A percentile compares a stretch with the other conserved stretches of the same genome.
Conservation (phyloP, 2,797 vertebrate genomes). For the Myripristis murdjan region DNA sequence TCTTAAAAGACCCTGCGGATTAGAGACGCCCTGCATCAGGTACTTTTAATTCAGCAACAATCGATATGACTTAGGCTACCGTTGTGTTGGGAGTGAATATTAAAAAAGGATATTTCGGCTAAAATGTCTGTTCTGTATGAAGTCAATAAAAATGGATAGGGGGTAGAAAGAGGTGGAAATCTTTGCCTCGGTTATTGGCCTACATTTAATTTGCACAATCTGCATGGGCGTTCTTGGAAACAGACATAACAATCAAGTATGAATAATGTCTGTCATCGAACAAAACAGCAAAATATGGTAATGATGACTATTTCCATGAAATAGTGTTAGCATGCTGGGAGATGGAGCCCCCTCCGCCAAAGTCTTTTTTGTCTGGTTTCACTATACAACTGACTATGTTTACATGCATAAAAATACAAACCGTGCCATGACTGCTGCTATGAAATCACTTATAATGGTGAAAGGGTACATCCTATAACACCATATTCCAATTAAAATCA, state of each 20-base stretch:
- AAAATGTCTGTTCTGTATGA: constrained; percentile 80
- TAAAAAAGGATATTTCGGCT: constrained; percentile 82
- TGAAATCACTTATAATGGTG: too few relatives aligned
- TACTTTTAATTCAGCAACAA: constrained; percentile 91
- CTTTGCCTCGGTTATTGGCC: constrained; percentile 27
- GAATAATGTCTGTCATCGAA: constrained; percentile 24
- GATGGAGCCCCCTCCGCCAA: background rate
- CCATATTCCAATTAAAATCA: too few relatives aligned
- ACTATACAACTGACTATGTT: background rate
- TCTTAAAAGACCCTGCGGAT: constrained; percentile 96
- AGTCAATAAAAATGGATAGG: constrained; percentile 77
- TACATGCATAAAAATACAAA: background rate
- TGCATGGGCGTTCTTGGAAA: constrained; percentile 40
- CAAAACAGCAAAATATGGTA: background rate
- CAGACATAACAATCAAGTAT: constrained; percentile 18
- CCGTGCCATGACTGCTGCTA: too few relatives aligned
- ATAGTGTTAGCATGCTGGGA: constrained; percentile 10
- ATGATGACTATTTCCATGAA: constrained; percentile 25
- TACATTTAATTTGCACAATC: constrained; percentile 42
- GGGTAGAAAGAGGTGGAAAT: constrained; percentile 50
- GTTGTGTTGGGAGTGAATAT: constrained; percentile 85
- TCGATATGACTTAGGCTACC: constrained; percentile 86
- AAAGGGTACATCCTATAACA: too few relatives aligned
- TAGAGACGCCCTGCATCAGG: constrained; percentile 89
- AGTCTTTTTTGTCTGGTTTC: constrained; percentile 13